Evolutionary conservation across 2,113 vertebrate species (phyloP).

Genomic region (Axis porcinus): DNA sequence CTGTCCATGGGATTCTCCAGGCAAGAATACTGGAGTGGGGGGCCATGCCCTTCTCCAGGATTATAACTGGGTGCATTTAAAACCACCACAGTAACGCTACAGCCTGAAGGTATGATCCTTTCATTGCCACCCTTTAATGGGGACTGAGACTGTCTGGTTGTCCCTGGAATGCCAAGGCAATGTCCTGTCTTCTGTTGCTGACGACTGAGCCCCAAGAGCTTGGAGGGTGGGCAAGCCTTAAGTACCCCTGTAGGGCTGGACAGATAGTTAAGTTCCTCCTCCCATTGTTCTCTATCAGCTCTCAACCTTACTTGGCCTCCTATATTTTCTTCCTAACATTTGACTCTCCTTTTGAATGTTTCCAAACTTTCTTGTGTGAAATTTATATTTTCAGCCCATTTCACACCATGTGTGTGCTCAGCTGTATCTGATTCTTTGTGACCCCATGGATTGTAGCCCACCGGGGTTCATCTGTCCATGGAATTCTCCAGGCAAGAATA

Average conservation of each 20-base stretch:
- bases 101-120: neutral
- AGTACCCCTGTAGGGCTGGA: accelerated
- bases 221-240: no score
- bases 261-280: neutral
- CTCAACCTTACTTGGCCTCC: no score
- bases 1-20: neutral
- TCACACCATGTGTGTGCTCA: neutral
- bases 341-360: neutral
- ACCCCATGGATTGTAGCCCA: neutral
- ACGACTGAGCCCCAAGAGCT: neutral
- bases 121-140: neutral
- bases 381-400: neutral
- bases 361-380: neutral
- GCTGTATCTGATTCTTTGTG: neutral
- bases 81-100: neutral
- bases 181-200: neutral
- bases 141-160: no score
- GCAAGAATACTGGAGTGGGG: neutral
- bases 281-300: neutral
- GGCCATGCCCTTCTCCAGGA: neutral
- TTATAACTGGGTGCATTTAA: neutral
- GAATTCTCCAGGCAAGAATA: neutral
- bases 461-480: neutral
- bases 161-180: neutral
- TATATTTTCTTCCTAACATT: neutral